Conservation (phyloP, 2,797 vertebrate genomes). For the Ctenopoma kingsleyae region DNA sequence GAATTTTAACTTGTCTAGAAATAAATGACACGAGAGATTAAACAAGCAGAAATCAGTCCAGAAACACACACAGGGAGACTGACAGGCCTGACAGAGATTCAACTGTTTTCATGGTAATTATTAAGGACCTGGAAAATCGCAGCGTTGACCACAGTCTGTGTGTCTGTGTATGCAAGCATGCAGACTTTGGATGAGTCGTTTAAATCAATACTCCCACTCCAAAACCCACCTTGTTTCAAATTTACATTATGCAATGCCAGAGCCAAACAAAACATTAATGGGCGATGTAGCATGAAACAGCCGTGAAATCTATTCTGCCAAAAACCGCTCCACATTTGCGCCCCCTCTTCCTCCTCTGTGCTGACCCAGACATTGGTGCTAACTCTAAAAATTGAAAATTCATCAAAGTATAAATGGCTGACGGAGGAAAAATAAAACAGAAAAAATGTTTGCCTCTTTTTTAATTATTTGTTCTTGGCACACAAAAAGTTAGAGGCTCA, state of each 20-base stretch:
- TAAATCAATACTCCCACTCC: conserved; percentile 76
- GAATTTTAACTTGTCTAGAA: conserved; percentile 61
- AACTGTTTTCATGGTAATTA: conserved; percentile 78
- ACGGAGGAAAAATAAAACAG: conserved; percentile 34
- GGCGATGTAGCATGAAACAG: conserved; percentile 84
- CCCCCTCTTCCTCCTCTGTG: conserved; percentile 42
- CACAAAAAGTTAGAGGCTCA: conserved; percentile 24
- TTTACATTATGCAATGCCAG: conserved; percentile 73
- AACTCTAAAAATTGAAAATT: conserved; percentile 47
- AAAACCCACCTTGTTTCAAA: conserved; percentile 79
- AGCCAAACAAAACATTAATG: conserved; percentile 84
- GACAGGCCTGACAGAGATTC: conserved; percentile 77
- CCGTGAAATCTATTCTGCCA: conserved; percentile 81
- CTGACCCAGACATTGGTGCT: conserved; percentile 66
- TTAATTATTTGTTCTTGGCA: conserved; percentile 49
- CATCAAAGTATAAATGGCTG: conserved; percentile 41
- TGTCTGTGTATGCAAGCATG: conserved; percentile 56
- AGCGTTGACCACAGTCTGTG: conserved; percentile 51
- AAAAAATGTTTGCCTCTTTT: conserved; percentile 43
- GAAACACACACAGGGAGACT: conserved; percentile 60
- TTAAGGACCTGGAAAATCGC: conserved; percentile 65
- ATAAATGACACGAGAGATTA: conserved; percentile 73
- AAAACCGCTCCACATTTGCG: conserved; percentile 59
- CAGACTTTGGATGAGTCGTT: conserved; percentile 77
- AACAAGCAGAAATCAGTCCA: conserved; percentile 76